Evolutionary conservation across 2,113 vertebrate genomes (phyloP), one percentile per base, ranked within the genome.

Genomic region (Aegypius monachus): DNA sequence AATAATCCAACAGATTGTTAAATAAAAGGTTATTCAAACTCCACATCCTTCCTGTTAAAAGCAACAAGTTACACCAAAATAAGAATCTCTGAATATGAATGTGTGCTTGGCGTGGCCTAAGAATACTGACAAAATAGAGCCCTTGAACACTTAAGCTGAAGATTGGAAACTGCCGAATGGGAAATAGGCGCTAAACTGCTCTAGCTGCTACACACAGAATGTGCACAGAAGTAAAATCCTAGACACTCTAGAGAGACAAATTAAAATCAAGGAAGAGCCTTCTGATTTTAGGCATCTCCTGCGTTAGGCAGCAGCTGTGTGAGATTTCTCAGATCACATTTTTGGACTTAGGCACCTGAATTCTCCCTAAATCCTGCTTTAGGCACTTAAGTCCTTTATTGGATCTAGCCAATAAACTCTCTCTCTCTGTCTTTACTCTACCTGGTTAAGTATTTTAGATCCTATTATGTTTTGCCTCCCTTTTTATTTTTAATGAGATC

Each of bases 401-500:
- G 70, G 81, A 95, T 95, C 56, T 72, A 81, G 73, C 15, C 77
- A 91, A 90, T 89, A 87, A 93, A 93, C 86, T 86, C 87, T 38
- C 36, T 40, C 36, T 45, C 65, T 80, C 62, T 77, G 65, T 70
- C 67, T 65, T 65, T 66, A 75, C 62, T 66, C 62, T 68, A 79
- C 77, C 47, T 88, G 52, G 31, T 82, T 92, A 93, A 96, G 94
- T 87, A 91, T 91, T 89, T 91, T 52, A 87, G 56, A 94, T 94
- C 91, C 93, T 89, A 89, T 87, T 93, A 86, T 84, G 70, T 71
- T 97, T 93, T 93, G 73, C 81, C 81, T 91, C 40, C 29, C 48
- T 67, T 85, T 90, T 84, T 89, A 86, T 89, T 93, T 95, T 85
- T 85, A 89, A 95, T 90, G 81, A 91, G 65, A 84, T 94, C 27